phyloP scores from a whole-genome alignment of 2,113 vertebrate genomes.

The Corynorhinus townsendii region DNA sequence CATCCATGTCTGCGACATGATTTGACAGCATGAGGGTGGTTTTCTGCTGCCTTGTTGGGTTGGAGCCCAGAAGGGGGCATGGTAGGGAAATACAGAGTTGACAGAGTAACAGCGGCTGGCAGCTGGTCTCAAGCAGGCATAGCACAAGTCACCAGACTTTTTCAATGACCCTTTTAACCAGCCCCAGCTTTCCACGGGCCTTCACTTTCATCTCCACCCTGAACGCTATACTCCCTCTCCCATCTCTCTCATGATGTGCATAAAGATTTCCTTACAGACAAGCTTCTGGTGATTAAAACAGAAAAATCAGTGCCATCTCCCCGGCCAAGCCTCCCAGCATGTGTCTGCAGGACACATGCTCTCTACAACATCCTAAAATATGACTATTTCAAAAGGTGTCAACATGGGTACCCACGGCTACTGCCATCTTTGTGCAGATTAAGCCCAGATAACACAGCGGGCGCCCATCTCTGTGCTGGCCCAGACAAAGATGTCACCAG shows the following conservation, averaged over 20 bases:
- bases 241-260: neutral
- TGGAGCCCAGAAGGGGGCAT: neutral
- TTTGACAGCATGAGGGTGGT: neutral
- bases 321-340: neutral
- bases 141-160: neutral
- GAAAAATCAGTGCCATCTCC: neutral
- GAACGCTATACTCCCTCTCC: neutral
- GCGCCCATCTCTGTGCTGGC: neutral
- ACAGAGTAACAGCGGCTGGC: neutral
- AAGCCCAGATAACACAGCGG: neutral
- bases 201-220: constrained; percentile 19
- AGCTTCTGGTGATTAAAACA: constrained; percentile 27
- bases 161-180: neutral
- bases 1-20: neutral
- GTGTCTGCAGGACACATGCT: neutral
- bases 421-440: neutral
- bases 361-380: constrained; percentile 39
- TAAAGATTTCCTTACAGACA: neutral
- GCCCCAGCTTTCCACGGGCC: neutral
- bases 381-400: constrained; percentile 10
- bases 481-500: neutral
- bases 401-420: neutral
- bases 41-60: neutral
- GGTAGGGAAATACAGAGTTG: neutral
- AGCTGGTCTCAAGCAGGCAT: neutral